Conservation (phyloP, 35 echinoderm and acorn worm species). For the Heliocidaris erythrogramma region DNA sequence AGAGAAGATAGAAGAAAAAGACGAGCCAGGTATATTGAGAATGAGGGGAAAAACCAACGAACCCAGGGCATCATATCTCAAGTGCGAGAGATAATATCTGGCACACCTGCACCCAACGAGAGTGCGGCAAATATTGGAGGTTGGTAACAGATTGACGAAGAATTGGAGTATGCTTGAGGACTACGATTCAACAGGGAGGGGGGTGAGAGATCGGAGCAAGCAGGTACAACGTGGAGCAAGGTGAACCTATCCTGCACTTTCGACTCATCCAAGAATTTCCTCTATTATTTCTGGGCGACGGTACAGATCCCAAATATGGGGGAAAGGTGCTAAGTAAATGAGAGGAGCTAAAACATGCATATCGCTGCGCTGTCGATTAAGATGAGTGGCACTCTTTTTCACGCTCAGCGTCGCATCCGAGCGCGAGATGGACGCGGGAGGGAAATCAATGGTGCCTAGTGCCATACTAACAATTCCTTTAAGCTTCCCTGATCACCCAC, state of each 20-base stretch:
- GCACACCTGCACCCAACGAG: constrained; percentile 40
- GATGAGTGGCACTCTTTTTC: constrained; percentile 40
- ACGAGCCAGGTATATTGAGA: not conserved
- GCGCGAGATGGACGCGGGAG: not conserved
- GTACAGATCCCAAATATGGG: constrained; percentile 25
- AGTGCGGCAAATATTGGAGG: constrained; percentile 50
- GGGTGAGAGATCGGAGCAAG: not conserved
- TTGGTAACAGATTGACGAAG: constrained; percentile 47
- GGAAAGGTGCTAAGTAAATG: constrained; percentile 37
- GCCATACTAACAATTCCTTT: constrained; percentile 55
- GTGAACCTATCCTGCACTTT: constrained; percentile 53
- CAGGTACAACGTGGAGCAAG: not conserved
- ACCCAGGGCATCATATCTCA: constrained; percentile 44
- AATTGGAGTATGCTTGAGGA: constrained; percentile 40
- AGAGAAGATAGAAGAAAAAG: not conserved
- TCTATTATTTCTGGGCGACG: constrained; percentile 11
- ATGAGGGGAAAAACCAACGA: constrained; percentile 45
- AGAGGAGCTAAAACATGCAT: constrained; percentile 38
- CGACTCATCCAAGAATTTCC: constrained; percentile 2
- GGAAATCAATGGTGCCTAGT: constrained; percentile 35
- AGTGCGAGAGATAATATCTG: constrained; percentile 51
- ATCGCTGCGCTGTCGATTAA: constrained; percentile 50
- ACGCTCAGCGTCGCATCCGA: constrained; percentile 24
- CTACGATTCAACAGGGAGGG: constrained; percentile 16
- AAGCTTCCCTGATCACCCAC: constrained; percentile 37